phyloP scores from a whole-genome alignment of 2,113 vertebrate genomes.

The Xiphorhynchus elegans region DNA sequence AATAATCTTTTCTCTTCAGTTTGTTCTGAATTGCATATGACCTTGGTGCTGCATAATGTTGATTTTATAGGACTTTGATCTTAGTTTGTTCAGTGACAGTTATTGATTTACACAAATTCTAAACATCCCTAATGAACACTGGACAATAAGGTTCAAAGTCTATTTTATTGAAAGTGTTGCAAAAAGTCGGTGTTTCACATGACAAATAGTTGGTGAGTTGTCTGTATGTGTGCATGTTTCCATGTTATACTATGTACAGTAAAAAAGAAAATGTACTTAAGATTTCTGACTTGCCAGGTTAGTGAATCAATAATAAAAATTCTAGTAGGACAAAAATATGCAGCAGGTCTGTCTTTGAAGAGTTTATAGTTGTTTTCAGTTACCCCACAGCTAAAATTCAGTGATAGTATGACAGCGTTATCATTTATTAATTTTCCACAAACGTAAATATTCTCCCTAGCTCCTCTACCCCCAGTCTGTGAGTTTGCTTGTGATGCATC shows the following conservation, averaged over 20 bases:
- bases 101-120: constrained; percentile 65
- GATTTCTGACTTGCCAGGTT: constrained; percentile 4
- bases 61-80: constrained; percentile 72
- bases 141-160: constrained; percentile 65
- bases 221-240: constrained; percentile 40
- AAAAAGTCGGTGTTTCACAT: constrained; percentile 35
- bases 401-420: constrained; percentile 1
- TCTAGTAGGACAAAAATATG: neutral
- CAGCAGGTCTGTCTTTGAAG: neutral
- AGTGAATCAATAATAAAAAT: constrained; percentile 17
- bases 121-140: constrained; percentile 55
- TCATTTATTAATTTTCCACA: neutral
- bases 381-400: constrained; percentile 1
- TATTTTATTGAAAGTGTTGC: constrained; percentile 26
- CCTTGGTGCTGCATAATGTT: constrained; percentile 69
- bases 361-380: constrained; percentile 19
- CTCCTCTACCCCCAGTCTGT: neutral
- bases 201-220: constrained; percentile 40
- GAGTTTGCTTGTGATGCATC: neutral
- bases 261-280: neutral
- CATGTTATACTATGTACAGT: neutral
- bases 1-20: constrained; percentile 37
- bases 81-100: constrained; percentile 45
- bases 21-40: constrained; percentile 60
- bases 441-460: neutral